Base-by-base conservation (phyloP, 1,140 invertebrate genomes). In the Micrasema longulum region DNA sequence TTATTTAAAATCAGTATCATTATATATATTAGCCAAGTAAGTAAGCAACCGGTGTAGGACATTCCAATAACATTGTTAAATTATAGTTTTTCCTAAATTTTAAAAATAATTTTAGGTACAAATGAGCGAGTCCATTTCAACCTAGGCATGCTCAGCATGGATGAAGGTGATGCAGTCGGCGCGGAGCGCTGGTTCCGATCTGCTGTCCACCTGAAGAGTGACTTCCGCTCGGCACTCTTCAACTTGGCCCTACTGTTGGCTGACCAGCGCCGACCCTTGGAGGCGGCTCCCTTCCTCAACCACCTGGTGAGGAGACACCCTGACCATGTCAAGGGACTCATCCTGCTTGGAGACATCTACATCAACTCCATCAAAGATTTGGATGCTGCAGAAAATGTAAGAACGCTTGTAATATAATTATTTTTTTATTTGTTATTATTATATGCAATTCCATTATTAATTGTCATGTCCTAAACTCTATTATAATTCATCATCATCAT, bases 311-410 rank as follows among this genome's bases (percentile, higher is more conserved):
- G 94, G 73, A 91, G 95, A 79, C 93, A 98, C 86, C 95, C 96
- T 0, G 93, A 97, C 80, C 97, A 99, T 80, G 91, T 95, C 0
- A 99, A 99, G 86, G 97, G 95, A 16, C 85, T 97, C 9, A 97
- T 98, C 72, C 85, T 99, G 14, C 85, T 98, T 5, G 97, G 97
- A 12, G 97, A 99, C 80, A 97, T 99, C 77, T 97, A 97, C 81
- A 96, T 99, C 43, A 99, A 98, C 81, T 93, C 93, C 73, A 92
- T 97, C 74, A 97, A 97, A 80, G 95, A 99, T 83, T 81, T 98
- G 77, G 94, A 96, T 79, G 93, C 93, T 0, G 95, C 95, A 20
- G 94, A 97, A 85, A 93, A 91, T 80, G 94, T 95, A 82, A 90
- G 89, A 86, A n/a, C n/a, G n/a, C n/a, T n/a, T n/a, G n/a, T n/a